phyloP scores from a whole-genome alignment of 2,113 vertebrate genomes.

The Clarias macrocephalus region DNA sequence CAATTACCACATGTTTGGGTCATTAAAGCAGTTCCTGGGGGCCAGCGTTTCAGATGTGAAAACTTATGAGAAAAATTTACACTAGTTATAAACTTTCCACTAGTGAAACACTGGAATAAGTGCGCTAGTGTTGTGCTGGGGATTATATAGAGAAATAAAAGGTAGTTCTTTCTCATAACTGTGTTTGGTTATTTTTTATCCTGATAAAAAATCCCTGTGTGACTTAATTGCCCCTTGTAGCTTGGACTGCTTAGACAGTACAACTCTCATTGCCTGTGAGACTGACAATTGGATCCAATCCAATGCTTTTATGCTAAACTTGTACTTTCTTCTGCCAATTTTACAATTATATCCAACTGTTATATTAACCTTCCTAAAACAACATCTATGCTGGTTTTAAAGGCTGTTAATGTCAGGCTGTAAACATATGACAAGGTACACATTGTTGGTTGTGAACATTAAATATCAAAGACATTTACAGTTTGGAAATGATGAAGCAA shows the following conservation, averaged over 20 bases:
- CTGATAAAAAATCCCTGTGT: no score
- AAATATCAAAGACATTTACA: neutral
- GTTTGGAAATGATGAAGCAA: neutral
- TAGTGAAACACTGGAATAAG: no score
- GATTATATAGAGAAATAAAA: no score
- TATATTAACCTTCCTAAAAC: neutral
- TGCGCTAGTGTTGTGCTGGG: no score
- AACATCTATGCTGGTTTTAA: neutral
- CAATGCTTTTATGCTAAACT: neutral
- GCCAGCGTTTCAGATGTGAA: no score
- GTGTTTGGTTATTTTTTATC: neutral
- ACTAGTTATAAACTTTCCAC: no score
- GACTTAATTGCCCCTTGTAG: neutral
- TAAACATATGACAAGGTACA: neutral
- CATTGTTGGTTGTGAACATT: neutral
- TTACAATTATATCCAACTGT: neutral
- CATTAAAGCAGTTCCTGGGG: no score
- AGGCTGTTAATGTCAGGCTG: neutral
- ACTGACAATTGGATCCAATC: neutral
- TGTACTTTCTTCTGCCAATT: neutral
- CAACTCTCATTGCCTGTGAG: neutral
- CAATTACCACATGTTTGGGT: no score
- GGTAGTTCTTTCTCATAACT: neutral
- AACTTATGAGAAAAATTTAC: no score
- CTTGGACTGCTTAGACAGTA: neutral